phyloP scores from a whole-genome alignment of 2,113 vertebrate species.

The Promerops cafer region DNA sequence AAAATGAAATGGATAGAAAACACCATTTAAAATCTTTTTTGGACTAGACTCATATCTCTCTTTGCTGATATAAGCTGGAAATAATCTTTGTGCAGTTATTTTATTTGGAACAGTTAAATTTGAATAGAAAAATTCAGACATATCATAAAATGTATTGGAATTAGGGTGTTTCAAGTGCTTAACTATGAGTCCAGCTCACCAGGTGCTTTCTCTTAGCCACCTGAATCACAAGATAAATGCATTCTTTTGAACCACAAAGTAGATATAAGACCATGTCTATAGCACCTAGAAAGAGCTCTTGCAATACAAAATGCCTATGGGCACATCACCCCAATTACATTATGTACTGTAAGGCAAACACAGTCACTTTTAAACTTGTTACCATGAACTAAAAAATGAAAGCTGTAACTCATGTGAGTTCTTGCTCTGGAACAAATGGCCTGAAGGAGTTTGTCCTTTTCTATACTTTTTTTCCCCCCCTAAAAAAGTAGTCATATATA shows the following conservation, averaged over 20 bases:
- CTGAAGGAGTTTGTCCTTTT: neutral
- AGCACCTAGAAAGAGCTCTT: neutral
- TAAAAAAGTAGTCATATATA: neutral
- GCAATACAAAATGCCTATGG: neutral
- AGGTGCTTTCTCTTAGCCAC: neutral
- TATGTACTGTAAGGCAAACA: neutral
- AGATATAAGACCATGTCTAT: neutral
- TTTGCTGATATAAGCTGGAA: neutral
- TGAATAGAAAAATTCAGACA: neutral
- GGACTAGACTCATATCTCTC: neutral
- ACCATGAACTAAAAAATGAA: neutral
- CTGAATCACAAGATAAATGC: neutral
- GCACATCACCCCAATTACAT: neutral
- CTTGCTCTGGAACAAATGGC: neutral
- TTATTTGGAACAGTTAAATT: neutral
- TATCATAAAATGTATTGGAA: neutral
- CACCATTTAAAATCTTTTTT: neutral
- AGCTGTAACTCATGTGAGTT: neutral
- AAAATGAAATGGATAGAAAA: neutral
- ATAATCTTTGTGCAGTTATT: neutral
- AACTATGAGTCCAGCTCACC: neutral
- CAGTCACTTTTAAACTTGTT: neutral
- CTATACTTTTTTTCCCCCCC: fast-evolving
- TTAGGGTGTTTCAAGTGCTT: neutral
- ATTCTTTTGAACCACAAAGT: neutral